Conservation (phyloP, 2,888 invertebrate genomes). For the Anarsia innoxiella region DNA sequence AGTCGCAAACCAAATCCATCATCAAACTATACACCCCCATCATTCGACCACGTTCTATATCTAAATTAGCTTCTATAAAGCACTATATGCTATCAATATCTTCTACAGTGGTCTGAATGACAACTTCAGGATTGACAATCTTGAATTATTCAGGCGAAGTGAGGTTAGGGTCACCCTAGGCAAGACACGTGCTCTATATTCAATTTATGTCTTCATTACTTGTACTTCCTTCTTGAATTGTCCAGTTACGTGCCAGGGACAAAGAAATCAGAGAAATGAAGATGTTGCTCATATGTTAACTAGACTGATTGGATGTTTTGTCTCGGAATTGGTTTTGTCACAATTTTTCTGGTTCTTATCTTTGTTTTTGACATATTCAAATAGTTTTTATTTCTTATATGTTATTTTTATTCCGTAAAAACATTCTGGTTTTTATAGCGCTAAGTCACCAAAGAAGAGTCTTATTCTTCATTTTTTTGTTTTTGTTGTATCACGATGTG, state of each 20-base stretch:
- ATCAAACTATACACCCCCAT: no score
- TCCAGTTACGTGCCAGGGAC: constrained; percentile 66
- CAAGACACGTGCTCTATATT: constrained; percentile 70
- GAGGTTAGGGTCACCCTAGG: constrained; percentile 61
- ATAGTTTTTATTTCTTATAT: no score
- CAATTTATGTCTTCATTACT: constrained; percentile 71
- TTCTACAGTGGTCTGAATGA: constrained; percentile 61
- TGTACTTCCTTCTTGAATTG: constrained; percentile 67
- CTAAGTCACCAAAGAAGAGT: no score
- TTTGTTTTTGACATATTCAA: no score
- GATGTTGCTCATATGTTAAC: constrained; percentile 48
- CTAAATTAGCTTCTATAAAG: constrained; percentile 20
- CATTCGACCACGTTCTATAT: constrained; percentile 34
- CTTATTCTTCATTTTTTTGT: no score
- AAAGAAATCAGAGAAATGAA: constrained; percentile 62
- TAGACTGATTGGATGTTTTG: no score
- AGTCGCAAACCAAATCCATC: no score
- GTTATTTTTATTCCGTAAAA: no score
- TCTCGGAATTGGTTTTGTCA: no score
- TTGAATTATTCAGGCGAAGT: constrained; percentile 45
- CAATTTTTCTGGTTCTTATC: no score
- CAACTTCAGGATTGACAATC: constrained; percentile 47
- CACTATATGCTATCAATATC: constrained; percentile 28
- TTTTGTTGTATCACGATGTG: no score
- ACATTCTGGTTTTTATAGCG: no score